Evolutionary conservation across 2,797 vertebrate genomes (phyloP).

Genomic region (Xenops minutus): DNA sequence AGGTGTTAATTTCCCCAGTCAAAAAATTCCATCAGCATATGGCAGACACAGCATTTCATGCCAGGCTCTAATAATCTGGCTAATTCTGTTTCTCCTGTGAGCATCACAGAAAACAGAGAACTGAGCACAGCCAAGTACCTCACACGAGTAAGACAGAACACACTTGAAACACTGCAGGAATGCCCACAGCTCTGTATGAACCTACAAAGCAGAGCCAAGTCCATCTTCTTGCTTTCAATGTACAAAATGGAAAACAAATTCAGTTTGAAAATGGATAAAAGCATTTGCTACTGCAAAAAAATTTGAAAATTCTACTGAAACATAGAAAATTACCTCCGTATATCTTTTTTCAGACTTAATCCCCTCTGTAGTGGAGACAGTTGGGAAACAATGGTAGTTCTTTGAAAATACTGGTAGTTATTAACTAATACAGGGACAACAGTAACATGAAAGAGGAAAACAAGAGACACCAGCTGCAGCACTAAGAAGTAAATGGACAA

Average conservation of each 20-base stretch:
- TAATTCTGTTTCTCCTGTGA: neutral
- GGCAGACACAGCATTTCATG: neutral
- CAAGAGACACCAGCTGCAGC: rapidly evolving
- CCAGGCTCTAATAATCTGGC: neutral
- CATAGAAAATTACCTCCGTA: rapidly evolving
- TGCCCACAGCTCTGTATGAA: neutral
- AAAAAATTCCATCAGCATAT: neutral
- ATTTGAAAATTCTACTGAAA: neutral
- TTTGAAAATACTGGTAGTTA: neutral
- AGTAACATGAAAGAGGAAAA: neutral
- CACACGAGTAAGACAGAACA: neutral
- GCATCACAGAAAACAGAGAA: neutral
- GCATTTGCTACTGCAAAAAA: neutral
- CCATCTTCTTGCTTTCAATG: neutral
- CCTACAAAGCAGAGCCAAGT: neutral
- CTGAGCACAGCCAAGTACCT: neutral
- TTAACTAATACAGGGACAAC: neutral
- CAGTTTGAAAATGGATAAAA: neutral
- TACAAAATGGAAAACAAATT: neutral
- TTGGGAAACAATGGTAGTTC: neutral
- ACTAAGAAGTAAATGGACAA: neutral
- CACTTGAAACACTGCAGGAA: neutral
- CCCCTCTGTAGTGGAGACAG: neutral
- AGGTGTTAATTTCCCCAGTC: neutral
- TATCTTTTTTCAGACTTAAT: neutral